Evolutionary conservation across 2,888 invertebrate genomes (phyloP).

Genomic region (Lordiphosa fenestrarum): DNA sequence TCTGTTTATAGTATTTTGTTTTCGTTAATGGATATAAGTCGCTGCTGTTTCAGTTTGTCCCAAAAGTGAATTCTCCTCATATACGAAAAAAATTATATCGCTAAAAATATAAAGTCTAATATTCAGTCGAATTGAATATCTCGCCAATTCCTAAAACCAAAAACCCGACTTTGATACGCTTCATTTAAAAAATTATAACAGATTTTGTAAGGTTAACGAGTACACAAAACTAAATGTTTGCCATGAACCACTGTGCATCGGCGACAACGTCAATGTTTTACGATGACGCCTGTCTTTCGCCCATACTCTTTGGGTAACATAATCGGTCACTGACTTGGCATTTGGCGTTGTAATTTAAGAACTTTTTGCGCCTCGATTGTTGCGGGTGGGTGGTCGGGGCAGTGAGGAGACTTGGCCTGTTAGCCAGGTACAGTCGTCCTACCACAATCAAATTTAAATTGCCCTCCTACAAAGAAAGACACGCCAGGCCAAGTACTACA

Average conservation of each 20-base stretch:
- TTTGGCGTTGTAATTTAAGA: constrained; percentile 74
- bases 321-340: constrained; percentile 74
- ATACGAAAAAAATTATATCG: too few species aligned
- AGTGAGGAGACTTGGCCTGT: constrained; percentile 2
- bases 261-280: constrained; percentile 43
- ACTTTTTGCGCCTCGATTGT: constrained; percentile 57
- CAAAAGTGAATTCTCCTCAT: too few species aligned
- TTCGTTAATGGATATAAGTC: too few species aligned
- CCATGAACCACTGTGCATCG: constrained; percentile 9
- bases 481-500: constrained; percentile 39
- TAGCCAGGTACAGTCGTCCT: constrained; percentile 52
- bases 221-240: not conserved
- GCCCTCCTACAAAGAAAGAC: constrained; percentile 39
- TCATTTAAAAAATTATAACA: too few species aligned
- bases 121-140: too few species aligned
- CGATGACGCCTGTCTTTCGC: constrained; percentile 64
- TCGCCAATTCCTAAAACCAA: too few species aligned
- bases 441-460: constrained; percentile 61
- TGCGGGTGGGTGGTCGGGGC: constrained; percentile 75
- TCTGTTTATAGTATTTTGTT: too few species aligned
- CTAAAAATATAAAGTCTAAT: too few species aligned
- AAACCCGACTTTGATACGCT: too few species aligned
- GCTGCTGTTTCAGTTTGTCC: too few species aligned
- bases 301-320: constrained; percentile 72
- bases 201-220: too few species aligned